A percentile compares a stretch with the other conserved stretches of the same genome.
Conservation (phyloP, 2,888 invertebrate species). For the Apodemia duryi region DNA sequence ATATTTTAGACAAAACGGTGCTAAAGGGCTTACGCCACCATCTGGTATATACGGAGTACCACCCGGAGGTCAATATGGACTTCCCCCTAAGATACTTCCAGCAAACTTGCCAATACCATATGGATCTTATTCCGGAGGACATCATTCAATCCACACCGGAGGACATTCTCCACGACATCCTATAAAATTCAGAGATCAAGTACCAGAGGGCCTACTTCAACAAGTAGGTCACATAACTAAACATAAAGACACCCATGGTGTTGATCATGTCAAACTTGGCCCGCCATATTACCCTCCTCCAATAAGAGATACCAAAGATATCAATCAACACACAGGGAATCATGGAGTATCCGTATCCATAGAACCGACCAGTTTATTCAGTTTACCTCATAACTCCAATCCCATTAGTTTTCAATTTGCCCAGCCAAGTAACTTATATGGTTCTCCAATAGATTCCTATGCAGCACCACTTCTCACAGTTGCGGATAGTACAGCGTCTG, state of each 20-base stretch:
- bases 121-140: constrained; percentile 64
- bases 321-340: constrained; percentile 46
- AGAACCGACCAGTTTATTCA: constrained; percentile 72
- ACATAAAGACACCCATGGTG: constrained; percentile 80
- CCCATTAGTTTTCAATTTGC: constrained; percentile 69
- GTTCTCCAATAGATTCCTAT: constrained; percentile 74
- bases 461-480: constrained; percentile 70
- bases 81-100: constrained; percentile 52
- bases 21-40: constrained; percentile 78
- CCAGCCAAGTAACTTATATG: constrained; percentile 54
- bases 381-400: constrained; percentile 67
- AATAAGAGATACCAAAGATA: constrained; percentile 77
- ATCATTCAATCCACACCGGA: constrained; percentile 58
- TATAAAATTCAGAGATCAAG: constrained; percentile 85
- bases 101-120: constrained; percentile 62
- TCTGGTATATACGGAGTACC: constrained; percentile 82
- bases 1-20: constrained; percentile 61
- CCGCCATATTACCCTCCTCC: constrained; percentile 83
- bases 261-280: constrained; percentile 71
- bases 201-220: constrained; percentile 84
- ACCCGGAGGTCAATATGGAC: constrained; percentile 72
- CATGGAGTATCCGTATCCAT: constrained; percentile 61
- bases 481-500: constrained; percentile 72
- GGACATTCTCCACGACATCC: constrained; percentile 78
- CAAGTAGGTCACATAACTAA: constrained; percentile 82